Evolutionary conservation across 2,113 vertebrate species (phyloP), one percentile per base, ranked within the genome.

Genomic region (Numenius arquata): DNA sequence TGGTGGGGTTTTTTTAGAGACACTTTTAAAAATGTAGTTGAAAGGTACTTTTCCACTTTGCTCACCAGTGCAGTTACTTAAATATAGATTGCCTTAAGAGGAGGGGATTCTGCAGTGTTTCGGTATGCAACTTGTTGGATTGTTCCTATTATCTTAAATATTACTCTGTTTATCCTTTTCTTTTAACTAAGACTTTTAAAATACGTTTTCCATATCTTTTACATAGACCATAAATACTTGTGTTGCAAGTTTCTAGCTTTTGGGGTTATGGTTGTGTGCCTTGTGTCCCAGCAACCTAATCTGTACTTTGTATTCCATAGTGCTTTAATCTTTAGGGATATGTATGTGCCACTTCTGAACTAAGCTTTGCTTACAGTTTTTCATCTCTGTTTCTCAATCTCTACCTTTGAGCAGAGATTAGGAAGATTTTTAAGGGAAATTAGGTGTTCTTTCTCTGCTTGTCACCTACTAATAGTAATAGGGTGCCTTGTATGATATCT

Each of bases 121-220:
- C 40, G 45, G 16, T 11, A 2, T 66, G 63, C 50, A 62, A 30
- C 50, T 74, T 80, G 36, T 68, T 91, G 61, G 56, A 55, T 77
- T 70, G 3, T 71, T 89, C 52, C 7, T 34, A 2, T 77, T 78
- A 34, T 36, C 12, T 71, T 79, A 61, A 63, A 32, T 76, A 34
- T 29, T 74, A 17, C 8, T 53, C 6, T 62, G 14, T 5, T 19
- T 61, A 8, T 34, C 8, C 3, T 16, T 50, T n/a, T 47, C 89
- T 67, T 43, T 2, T 15, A 27, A n/a, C 9, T 11, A 40, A 52
- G 38, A 34, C 25, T 41, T 75, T 19, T 27, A 19, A 77, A 89
- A 19, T 75, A 7, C 0, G 0, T 26, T 9, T 67, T 85, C 25
- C 2, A 1, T 53, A 21, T 23, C 12, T 15, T 89, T 70, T 77